Percentiles rank a stretch among this genome's conserved stretches.
phyloP scores from a whole-genome alignment of 64 coral and sea anemone genomes.

The Stichodactyla helianthus region DNA sequence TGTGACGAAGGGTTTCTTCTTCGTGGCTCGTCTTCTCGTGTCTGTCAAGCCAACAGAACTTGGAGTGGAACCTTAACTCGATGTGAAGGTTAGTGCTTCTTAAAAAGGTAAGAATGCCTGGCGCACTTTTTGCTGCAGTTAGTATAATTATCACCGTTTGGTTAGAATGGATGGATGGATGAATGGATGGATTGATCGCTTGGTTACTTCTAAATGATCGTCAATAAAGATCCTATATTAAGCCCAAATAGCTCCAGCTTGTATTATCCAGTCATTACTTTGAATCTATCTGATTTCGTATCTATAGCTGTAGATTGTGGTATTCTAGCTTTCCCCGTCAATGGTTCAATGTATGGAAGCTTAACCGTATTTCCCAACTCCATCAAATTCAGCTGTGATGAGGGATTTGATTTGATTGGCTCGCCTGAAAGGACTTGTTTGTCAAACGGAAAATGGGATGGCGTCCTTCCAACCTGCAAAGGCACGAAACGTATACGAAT shows the following conservation, averaged over 20 bases:
- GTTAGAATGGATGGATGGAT: background rate
- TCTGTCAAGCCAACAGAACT: conserved; percentile 31
- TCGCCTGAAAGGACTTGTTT: conserved; percentile 12
- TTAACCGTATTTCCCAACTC: conserved; percentile 22
- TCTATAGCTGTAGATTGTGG: conserved; percentile 52
- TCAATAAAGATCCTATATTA: no score
- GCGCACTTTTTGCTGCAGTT: background rate
- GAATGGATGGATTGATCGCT: background rate
- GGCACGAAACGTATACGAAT: background rate
- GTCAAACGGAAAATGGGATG: conserved; percentile 45
- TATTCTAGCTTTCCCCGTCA: background rate
- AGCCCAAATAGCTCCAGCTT: background rate
- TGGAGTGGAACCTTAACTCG: conserved; percentile 28
- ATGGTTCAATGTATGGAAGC: conserved; percentile 25
- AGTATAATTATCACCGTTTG: no score
- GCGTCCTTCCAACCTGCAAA: conserved; percentile 22
- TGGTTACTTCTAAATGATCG: background rate
- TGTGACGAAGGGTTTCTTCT: conserved; percentile 57
- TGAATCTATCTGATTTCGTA: background rate
- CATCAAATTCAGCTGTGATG: conserved; percentile 20
- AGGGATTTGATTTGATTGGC: conserved; percentile 33
- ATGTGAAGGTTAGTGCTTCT: conserved; percentile 38
- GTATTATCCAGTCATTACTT: background rate
- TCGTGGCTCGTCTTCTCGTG: background rate
- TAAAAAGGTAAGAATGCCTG: background rate